Conservation (phyloP, 2,797 vertebrate species). For the Parauchenoglanis punctatus region DNA sequence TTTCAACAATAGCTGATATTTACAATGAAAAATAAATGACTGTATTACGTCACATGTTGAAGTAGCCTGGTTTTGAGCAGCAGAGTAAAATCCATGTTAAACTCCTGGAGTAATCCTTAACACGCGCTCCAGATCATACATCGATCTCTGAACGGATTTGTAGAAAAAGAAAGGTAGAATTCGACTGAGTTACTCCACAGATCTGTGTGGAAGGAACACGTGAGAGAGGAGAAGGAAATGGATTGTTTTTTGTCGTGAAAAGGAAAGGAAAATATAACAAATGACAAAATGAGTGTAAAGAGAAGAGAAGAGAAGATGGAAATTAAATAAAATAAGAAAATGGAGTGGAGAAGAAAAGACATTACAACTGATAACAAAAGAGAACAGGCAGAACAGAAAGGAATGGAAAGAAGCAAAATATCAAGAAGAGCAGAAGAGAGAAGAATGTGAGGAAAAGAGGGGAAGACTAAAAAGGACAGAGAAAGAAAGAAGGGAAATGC, state of each 20-base stretch:
- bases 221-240: background rate
- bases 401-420: background rate
- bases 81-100: background rate
- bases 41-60: background rate
- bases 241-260: too few relatives aligned
- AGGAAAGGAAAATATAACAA: background rate
- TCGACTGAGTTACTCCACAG: background rate
- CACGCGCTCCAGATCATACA: background rate
- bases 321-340: background rate
- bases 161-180: background rate
- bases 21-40: background rate
- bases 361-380: background rate
- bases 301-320: background rate
- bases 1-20: slow-evolving; percentile 32
- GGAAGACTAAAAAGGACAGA: background rate
- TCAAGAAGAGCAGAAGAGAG: background rate
- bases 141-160: background rate
- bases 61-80: background rate
- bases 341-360: background rate
- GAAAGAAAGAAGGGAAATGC: background rate
- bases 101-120: background rate
- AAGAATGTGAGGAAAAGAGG: background rate
- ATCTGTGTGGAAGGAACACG: too few relatives aligned
- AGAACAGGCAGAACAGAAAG: background rate
- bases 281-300: background rate